Percentiles rank a stretch among this genome's conserved stretches.
phyloP scores from a whole-genome alignment of 2,888 invertebrate species.

The Terebella lapidaria region DNA sequence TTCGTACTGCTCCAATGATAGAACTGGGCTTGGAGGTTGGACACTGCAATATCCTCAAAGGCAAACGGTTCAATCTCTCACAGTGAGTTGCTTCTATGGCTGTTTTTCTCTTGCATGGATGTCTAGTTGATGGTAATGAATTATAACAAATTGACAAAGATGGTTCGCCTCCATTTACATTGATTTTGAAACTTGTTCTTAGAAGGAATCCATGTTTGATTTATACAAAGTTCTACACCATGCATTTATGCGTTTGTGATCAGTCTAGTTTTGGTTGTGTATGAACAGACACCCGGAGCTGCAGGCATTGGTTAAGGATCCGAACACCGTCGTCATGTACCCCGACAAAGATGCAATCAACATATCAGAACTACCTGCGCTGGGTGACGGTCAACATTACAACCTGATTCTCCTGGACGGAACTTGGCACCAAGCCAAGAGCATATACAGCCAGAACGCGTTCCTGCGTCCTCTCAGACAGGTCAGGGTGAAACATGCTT shows the following conservation, averaged over 20 bases:
- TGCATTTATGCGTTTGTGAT: no score
- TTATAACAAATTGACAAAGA: no score
- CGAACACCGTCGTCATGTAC: constrained; percentile 1
- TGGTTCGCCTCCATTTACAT: no score
- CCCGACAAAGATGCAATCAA: constrained; percentile 6
- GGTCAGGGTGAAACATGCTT: no score
- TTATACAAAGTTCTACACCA: no score
- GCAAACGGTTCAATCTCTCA: constrained; percentile 75
- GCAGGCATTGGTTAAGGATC: neutral
- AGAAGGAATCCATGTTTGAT: no score
- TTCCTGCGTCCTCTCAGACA: constrained; percentile 70
- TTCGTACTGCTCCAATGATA: constrained; percentile 86
- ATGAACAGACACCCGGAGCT: neutral
- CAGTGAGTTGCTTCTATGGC: constrained; percentile 56
- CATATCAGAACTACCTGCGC: neutral
- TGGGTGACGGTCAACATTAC: constrained; percentile 9
- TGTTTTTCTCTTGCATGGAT: no score
- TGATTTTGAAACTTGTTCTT: no score
- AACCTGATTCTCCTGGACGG: constrained; percentile 85
- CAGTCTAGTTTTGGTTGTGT: no score
- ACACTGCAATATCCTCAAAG: constrained; percentile 74
- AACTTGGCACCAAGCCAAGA: constrained; percentile 93
- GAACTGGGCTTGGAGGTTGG: constrained; percentile 68
- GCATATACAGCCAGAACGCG: constrained; percentile 79
- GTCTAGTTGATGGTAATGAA: no score